These are phyloP conservation scores for Cavia porcellus DNA, from an alignment of 2,113 vertebrate genomes.

Conservation along the genomic window DNA sequence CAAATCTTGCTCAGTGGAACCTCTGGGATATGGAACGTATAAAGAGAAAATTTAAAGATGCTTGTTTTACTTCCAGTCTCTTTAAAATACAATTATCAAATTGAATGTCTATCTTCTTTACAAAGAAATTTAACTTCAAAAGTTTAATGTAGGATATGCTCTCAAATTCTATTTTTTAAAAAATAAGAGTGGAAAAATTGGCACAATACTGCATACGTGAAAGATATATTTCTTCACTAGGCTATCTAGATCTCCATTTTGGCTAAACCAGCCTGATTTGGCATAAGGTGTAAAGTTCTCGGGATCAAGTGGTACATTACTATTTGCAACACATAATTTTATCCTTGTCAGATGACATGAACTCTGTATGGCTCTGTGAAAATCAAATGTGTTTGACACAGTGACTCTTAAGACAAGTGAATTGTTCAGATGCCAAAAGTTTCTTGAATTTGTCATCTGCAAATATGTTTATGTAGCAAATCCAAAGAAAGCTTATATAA, in stretches of 20 bases:
- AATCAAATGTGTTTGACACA: not conserved
- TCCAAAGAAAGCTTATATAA: not conserved
- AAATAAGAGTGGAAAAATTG: not conserved
- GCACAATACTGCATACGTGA: not conserved
- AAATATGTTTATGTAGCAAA: slow-evolving; percentile 9
- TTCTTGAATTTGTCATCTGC: not conserved
- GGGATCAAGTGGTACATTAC: not conserved
- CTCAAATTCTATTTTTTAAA: not conserved
- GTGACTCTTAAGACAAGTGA: not conserved
- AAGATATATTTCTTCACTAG: not conserved
- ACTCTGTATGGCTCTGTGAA: not conserved
- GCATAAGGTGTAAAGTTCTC: not conserved
- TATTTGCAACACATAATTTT: not conserved
- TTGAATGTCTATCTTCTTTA: slow-evolving; percentile 19
- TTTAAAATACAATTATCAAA: not conserved
- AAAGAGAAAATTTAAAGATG: not conserved
- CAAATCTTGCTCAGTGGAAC: not conserved
- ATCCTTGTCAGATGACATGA: not conserved
- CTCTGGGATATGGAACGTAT: not conserved
- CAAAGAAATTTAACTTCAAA: slow-evolving; percentile 7
- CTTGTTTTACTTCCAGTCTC: not conserved
- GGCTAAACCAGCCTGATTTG: not conserved
- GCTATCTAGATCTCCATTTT: not conserved
- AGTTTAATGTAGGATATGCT: not conserved
- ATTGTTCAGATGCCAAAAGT: not conserved